Percentiles rank a stretch among this genome's conserved stretches.
Conservation (phyloP, 2,888 invertebrate genomes). For the Cheilosia grossa region DNA sequence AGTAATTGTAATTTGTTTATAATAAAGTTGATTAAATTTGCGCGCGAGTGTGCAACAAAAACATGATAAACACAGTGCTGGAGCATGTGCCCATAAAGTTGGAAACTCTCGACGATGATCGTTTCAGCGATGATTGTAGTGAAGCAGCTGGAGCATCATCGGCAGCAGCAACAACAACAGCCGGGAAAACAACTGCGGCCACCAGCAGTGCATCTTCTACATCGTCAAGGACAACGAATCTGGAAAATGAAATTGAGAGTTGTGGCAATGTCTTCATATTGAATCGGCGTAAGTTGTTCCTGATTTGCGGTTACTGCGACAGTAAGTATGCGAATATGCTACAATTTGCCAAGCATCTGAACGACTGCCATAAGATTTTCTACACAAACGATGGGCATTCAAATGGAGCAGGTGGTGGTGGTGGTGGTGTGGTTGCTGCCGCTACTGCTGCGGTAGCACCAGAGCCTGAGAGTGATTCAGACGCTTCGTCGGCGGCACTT, state of each 20-base stretch:
- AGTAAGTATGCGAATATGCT: conserved; percentile 77
- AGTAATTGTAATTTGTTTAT: neutral
- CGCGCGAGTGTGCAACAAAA: neutral
- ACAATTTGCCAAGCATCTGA: conserved; percentile 77
- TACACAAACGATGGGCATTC: conserved; percentile 44
- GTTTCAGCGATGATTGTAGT: conserved; percentile 13
- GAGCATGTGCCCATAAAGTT: conserved; percentile 78
- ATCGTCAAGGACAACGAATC: conserved; percentile 33
- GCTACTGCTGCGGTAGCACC: conserved; percentile 1
- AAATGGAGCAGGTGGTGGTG: conserved; percentile 4
- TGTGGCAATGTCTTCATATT: conserved; percentile 78
- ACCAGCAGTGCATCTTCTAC: conserved; percentile 47
- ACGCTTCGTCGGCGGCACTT: conserved; percentile 44
- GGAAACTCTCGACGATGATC: conserved; percentile 66
- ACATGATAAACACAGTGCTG: conserved; percentile 78
- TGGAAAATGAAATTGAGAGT: conserved; percentile 76
- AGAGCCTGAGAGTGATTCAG: conserved; percentile 68
- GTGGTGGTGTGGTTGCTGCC: neutral
- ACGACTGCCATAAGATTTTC: conserved; percentile 76
- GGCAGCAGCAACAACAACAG: conserved; percentile 22
- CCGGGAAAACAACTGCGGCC: conserved; percentile 34
- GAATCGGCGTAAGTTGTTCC: conserved; percentile 78
- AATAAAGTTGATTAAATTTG: conserved; percentile 1
- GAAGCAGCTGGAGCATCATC: conserved; percentile 18
- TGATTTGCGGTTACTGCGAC: conserved; percentile 78